Percentiles rank a stretch among this genome's conserved stretches.
These are phyloP conservation scores for Arctia plantaginis DNA, from an alignment of 2,888 invertebrate genomes.

Conservation along the genomic window DNA sequence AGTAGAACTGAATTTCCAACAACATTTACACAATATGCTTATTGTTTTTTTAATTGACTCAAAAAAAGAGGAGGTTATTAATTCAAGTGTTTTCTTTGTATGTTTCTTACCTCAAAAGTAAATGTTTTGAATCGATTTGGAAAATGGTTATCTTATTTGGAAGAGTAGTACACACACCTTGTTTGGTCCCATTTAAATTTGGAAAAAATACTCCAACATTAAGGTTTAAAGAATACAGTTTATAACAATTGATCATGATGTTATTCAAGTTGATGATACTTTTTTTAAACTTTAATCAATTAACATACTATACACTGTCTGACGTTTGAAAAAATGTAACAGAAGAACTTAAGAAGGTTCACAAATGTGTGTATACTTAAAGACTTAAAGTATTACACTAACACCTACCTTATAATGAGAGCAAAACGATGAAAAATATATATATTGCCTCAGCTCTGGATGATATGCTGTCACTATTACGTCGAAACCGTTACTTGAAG, in stretches of 20 bases:
- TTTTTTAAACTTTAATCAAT: background rate
- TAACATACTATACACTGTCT: background rate
- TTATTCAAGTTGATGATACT: background rate
- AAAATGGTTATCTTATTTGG: background rate
- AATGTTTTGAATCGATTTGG: background rate
- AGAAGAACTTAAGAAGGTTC: background rate
- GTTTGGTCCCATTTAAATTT: no score
- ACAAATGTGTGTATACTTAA: background rate
- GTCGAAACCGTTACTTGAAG: slow-evolving; percentile 4
- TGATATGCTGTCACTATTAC: slow-evolving; percentile 20
- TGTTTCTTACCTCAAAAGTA: background rate
- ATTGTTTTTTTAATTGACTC: background rate
- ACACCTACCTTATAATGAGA: slow-evolving; percentile 9
- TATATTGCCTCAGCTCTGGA: background rate
- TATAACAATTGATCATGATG: no score
- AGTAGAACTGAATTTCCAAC: background rate
- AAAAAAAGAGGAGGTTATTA: no score
- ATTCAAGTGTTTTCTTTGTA: no score
- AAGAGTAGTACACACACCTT: no score
- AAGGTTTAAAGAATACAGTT: background rate
- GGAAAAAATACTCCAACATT: background rate
- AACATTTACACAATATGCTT: background rate
- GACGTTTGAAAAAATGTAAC: background rate
- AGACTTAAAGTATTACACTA: background rate
- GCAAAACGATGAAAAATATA: slow-evolving; percentile 16